Conservation (phyloP, 1,140 invertebrate genomes). For the Drosophila athabasca region DNA sequence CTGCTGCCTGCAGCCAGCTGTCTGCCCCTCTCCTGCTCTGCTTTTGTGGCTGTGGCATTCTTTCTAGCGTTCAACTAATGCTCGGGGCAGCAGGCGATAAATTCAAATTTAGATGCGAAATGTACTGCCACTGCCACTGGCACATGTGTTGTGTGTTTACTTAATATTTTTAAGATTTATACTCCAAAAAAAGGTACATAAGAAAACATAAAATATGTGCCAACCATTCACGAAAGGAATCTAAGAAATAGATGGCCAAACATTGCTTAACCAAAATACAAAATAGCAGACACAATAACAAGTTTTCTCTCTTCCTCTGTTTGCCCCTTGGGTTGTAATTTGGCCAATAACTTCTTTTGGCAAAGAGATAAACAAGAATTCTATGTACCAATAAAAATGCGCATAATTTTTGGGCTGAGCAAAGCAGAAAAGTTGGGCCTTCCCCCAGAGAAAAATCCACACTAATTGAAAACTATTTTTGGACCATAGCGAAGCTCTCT, state of each 20-base stretch:
- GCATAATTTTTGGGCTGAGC: conserved; percentile 70
- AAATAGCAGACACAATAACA: conserved; percentile 37
- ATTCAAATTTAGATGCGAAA: conserved; percentile 71
- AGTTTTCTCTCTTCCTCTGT: neutral
- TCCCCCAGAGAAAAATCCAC: conserved; percentile 24
- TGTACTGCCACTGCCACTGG: neutral
- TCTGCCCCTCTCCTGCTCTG: conserved; percentile 2
- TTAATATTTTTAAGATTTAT: conserved; percentile 81
- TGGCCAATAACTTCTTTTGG: conserved; percentile 50
- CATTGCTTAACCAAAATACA: conserved; percentile 53
- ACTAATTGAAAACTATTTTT: conserved; percentile 82
- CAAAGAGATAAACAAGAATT: conserved; percentile 58
- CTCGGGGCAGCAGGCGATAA: conserved; percentile 65
- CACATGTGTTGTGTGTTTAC: conserved; percentile 48
- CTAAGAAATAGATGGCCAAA: conserved; percentile 20
- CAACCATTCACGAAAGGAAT: conserved; percentile 38
- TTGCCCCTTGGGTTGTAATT: conserved; percentile 48
- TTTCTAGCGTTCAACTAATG: conserved; percentile 61
- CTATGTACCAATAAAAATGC: conserved; percentile 71
- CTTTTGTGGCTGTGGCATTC: conserved; percentile 16
- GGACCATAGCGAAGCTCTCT: conserved; percentile 28
- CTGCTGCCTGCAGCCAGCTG: conserved; percentile 9
- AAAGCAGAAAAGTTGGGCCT: conserved; percentile 45
- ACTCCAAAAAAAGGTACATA: conserved; percentile 64
- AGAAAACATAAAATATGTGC: conserved; percentile 72